phyloP scores from a whole-genome alignment of 2,797 vertebrate genomes.

The Gephyroberyx darwinii region DNA sequence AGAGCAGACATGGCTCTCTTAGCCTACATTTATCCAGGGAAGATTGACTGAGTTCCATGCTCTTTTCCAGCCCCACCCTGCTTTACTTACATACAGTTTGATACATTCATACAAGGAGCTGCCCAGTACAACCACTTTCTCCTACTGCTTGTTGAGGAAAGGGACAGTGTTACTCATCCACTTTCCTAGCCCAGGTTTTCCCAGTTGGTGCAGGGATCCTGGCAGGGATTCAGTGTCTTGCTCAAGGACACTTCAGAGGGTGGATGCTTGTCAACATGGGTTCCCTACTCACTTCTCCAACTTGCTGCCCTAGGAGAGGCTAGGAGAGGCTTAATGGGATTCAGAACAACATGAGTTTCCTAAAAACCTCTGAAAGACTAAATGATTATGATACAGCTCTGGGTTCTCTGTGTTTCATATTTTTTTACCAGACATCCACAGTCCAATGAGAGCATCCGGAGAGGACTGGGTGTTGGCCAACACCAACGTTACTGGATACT shows the following conservation, averaged over 20 bases:
- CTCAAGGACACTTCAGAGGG: not conserved
- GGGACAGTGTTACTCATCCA: no score
- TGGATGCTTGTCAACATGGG: not conserved
- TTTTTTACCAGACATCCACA: conserved; percentile 1
- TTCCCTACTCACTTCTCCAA: no score
- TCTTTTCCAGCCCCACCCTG: no score
- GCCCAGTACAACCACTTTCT: not conserved
- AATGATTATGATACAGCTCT: not conserved
- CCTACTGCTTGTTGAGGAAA: not conserved
- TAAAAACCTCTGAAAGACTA: not conserved
- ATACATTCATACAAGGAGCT: not conserved
- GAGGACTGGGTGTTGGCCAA: conserved; percentile 88
- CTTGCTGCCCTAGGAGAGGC: no score
- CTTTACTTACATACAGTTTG: not conserved
- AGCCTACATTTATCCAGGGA: no score
- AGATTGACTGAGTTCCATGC: no score
- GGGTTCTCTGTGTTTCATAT: not conserved
- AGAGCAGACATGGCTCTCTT: not conserved
- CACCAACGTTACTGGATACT: conserved; percentile 87
- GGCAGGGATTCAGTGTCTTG: not conserved
- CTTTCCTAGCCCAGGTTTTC: no score
- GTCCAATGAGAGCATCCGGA: conserved; percentile 41
- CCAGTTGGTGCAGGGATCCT: no score
- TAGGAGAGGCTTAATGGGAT: no score
- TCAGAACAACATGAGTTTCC: not conserved